Evolutionary conservation across 1,140 invertebrate genomes (phyloP).

Genomic region (Globodera rostochiensis): DNA sequence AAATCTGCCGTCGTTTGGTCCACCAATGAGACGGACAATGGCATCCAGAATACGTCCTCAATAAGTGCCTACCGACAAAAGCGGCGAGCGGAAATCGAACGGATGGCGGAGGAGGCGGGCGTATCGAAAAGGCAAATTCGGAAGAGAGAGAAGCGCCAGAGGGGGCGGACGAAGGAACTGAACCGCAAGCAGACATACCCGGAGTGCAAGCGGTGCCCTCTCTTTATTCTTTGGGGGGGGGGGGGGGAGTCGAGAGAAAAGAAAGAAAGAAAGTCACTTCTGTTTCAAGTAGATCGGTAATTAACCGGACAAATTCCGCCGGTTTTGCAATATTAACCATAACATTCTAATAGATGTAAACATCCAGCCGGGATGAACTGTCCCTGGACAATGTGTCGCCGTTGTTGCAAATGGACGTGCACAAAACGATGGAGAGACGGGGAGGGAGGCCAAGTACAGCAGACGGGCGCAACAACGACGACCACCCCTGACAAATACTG

Average conservation of each 20-base stretch:
- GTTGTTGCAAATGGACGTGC: conserved; percentile 52
- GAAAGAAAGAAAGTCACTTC: not conserved
- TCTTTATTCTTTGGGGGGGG: not conserved
- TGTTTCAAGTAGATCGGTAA: not conserved
- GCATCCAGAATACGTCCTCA: not conserved
- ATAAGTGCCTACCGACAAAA: conserved; percentile 46
- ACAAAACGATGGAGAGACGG: not conserved
- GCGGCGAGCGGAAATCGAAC: conserved; percentile 51
- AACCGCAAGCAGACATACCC: conserved; percentile 46
- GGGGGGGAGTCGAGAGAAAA: not conserved
- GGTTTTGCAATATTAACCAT: conserved; percentile 15
- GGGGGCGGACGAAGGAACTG: conserved; percentile 34
- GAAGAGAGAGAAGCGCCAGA: conserved; percentile 53
- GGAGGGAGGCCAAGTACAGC: not conserved
- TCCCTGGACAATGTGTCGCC: conserved; percentile 44
- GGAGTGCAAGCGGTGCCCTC: not conserved
- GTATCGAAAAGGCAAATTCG: conserved; percentile 54
- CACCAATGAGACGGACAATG: not conserved
- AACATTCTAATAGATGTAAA: conserved; percentile 33
- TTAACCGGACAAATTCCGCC: not conserved
- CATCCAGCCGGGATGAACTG: conserved; percentile 56
- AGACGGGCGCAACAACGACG: not conserved
- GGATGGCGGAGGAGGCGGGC: conserved; percentile 52
- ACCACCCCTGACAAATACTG: not conserved
- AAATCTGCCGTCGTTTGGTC: conserved; percentile 9